Base-by-base conservation (phyloP, 1,140 invertebrate species). In the Heterodera carotae region DNA sequence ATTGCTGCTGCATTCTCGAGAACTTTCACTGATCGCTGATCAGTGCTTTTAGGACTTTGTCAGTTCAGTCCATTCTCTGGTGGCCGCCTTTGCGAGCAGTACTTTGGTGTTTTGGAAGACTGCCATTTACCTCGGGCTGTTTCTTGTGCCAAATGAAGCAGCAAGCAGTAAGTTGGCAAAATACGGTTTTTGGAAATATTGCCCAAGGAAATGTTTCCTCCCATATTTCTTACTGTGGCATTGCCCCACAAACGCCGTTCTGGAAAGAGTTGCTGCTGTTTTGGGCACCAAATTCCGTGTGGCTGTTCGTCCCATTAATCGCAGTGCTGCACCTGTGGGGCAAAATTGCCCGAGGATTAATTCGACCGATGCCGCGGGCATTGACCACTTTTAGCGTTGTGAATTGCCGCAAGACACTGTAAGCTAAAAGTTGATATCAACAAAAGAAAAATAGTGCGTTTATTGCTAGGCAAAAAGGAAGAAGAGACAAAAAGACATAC, bases 61-160 rank as follows among this genome's bases (percentile, higher is more conserved):
- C 29, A 2, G 80, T 18, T 86, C 84, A 6, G 80, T 77, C 25
- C 84, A 85, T 67, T 76, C 84, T 25, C 33, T 84, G 8, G 67
- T 85, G 27, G 79, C 83, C 25, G 79, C 81, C 29, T 85, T 85
- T 76, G 81, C 78, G 5, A 81, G 80, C 1, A 81, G 39, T 39
- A 78, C 81, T 2, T 81, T 85, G 56, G 84, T 85, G 18, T 85
- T 85, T 78, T 85, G 84, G 84, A 85, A 85, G 72, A 85, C 84
- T 1, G 64, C 80, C 31, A 76, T 86, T 75, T 85, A 79, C 78
- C 73, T 85, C 67, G 69, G 82, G 1, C 76, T 85, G 15, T 85
- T 84, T 72, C 76, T 85, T 73, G 10, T 81, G 53, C 76, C 39
- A 31, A 74, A 76, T 56, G 48, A 75, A n/a, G 72, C 10, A 29